Conservation (phyloP, 53 echinoderm and acorn worm genomes). For the Astropecten irregularis region DNA sequence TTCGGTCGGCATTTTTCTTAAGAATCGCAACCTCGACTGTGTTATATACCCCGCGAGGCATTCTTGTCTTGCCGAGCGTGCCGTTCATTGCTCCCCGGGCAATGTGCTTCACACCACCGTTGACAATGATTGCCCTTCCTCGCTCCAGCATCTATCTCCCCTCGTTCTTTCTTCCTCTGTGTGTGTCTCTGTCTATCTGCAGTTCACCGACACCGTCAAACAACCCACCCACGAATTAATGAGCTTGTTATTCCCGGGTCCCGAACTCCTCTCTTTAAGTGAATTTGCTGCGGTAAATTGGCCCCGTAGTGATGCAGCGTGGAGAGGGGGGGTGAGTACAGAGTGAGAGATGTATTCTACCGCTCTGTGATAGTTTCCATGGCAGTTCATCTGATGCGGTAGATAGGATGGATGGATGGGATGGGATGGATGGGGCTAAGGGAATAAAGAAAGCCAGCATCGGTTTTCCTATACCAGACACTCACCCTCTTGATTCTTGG, state of each 20-base stretch:
- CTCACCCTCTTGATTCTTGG: no score
- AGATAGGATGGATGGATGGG: not conserved
- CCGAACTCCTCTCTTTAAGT: conserved; percentile 26
- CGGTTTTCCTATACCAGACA: not conserved
- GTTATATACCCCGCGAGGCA: not conserved
- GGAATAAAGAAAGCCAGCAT: conserved; percentile 13
- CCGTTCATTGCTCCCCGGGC: conserved; percentile 9
- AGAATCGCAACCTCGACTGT: not conserved
- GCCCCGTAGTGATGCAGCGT: conserved; percentile 42
- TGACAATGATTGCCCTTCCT: conserved; percentile 23
- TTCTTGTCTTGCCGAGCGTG: not conserved
- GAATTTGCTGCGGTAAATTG: conserved; percentile 59
- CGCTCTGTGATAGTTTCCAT: conserved; percentile 7
- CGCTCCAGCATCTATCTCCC: not conserved
- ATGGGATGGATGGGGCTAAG: conserved; percentile 7
- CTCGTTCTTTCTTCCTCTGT: not conserved
- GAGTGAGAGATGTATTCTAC: conserved; percentile 21
- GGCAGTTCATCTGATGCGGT: conserved; percentile 41
- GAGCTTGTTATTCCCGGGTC: conserved; percentile 30
- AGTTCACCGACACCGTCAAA: conserved; percentile 46
- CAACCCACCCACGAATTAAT: not conserved
- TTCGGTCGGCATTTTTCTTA: conserved; percentile 38
- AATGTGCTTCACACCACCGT: conserved; percentile 29
- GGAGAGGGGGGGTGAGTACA: not conserved
- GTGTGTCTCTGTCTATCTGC: no score